Evolutionary conservation across 1,140 invertebrate genomes (phyloP).

Genomic region (Acromyrmex heyeri): DNA sequence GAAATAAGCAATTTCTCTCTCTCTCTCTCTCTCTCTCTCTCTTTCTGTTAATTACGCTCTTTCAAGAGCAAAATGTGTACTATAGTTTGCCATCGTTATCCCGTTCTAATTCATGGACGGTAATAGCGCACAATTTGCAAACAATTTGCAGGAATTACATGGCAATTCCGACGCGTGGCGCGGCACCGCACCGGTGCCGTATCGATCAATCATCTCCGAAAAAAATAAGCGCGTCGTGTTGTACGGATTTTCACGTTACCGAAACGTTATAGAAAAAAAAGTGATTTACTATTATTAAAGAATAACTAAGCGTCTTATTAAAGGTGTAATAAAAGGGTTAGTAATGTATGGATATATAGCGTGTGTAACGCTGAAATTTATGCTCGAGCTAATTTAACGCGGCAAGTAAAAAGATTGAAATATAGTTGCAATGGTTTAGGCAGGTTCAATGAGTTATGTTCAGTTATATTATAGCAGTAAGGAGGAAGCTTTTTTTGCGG

Average conservation of each 20-base stretch:
- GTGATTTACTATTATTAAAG: constrained; percentile 61
- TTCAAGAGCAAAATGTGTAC: constrained; percentile 12
- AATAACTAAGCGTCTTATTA: constrained; percentile 62
- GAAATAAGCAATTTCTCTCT: neutral
- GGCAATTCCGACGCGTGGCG: constrained; percentile 67
- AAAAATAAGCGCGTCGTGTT: constrained; percentile 39
- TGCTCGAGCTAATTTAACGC: constrained; percentile 58
- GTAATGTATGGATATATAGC: constrained; percentile 28
- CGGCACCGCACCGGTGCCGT: constrained; percentile 30
- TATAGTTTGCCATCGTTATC: constrained; percentile 35
- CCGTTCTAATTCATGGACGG: constrained; percentile 56
- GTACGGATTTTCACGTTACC: constrained; percentile 20
- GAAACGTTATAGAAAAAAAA: neutral
- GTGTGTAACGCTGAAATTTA: constrained; percentile 45
- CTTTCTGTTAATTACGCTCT: constrained; percentile 22
- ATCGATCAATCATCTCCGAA: constrained; percentile 71
- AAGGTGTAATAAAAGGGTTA: constrained; percentile 46
- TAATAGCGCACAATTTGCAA: constrained; percentile 75
- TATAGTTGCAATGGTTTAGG: constrained; percentile 47
- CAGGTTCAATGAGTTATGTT: constrained; percentile 49
- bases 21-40: neutral
- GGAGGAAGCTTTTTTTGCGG: constrained; percentile 17
- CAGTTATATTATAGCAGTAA: constrained; percentile 11
- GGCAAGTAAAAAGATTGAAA: constrained; percentile 48
- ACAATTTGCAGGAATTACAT: constrained; percentile 75